Base-by-base conservation (phyloP, 1,140 invertebrate species). In the Habropoda laboriosa region DNA sequence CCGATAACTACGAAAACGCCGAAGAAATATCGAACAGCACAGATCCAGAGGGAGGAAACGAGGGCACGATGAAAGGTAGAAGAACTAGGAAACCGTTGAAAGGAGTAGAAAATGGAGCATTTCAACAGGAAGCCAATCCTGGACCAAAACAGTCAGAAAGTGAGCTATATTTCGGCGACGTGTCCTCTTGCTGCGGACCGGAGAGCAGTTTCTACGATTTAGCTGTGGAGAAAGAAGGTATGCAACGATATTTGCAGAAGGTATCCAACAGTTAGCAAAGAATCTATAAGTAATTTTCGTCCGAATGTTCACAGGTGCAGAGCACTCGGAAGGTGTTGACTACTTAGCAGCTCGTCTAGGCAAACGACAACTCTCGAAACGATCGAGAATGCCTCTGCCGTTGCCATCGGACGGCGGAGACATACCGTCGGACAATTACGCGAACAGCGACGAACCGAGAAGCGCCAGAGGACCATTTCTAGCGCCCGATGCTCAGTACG, bases 141-240 rank as follows among this genome's bases (percentile, higher is more conserved):
- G 85, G 86, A 12, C 80, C 88, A 1, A 93, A 94, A 78, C 92
- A 93, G 75, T 93, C 93, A 1, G 94, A 94, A 70, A 97, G 96
- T 4, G 97, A 97, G 91, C 94, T 97, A 1, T 97, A 97, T 88
- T 97, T 97, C 89, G 96, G 96, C 1, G 96, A 97, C 87, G 96
- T 97, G 1, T 97, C 96, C n/a, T 97, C 96, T 64, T 97, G 96
- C 87, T 97, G 96, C 83, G 92, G 92, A 6, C 91, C 92, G 0
- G 92, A 93, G 32, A 93, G 91, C 55, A 92, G 92, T 74, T 92
- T 92, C 53, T 92, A 93, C 67, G 92, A 93, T 72, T 76, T 93
- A 21, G 89, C 91, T 24, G 88, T 92, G 13, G 92, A 93, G 10
- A 93, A 93, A 71, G 92, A 93, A 85, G 90, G 89, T 91, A 86